A percentile compares a stretch with the other conserved stretches of the same genome.
These are phyloP conservation scores for Syngnathoides biaculeatus DNA, from an alignment of 2,113 vertebrate genomes.

Conservation along the genomic window DNA sequence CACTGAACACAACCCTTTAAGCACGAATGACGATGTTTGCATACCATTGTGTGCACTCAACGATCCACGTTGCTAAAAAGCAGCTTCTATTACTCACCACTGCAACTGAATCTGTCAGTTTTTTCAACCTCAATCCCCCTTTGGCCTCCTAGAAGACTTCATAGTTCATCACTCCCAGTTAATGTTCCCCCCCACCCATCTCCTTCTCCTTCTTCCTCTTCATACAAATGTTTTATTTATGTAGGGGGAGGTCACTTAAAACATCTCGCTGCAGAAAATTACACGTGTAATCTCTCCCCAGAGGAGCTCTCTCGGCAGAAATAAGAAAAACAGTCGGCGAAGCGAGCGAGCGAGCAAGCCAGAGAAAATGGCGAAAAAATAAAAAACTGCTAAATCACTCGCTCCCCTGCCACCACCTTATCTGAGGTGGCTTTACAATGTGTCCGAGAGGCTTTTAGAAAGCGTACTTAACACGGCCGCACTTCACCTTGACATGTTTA, in stretches of 20 bases:
- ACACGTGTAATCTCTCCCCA: constrained; percentile 73
- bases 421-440: constrained; percentile 59
- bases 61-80: constrained; percentile 5
- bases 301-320: constrained; percentile 61
- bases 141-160: constrained; percentile 38
- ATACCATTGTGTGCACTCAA: neutral
- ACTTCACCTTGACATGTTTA: constrained; percentile 17
- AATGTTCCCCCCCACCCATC: constrained; percentile 36
- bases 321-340: constrained; percentile 70
- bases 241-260: constrained; percentile 67
- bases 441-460: constrained; percentile 61
- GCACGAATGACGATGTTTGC: constrained; percentile 39
- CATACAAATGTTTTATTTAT: constrained; percentile 68
- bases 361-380: constrained; percentile 15
- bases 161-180: constrained; percentile 58
- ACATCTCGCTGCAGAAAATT: constrained; percentile 77
- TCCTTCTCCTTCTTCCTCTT: constrained; percentile 19
- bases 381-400: constrained; percentile 76
- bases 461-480: constrained; percentile 56
- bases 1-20: constrained; percentile 66
- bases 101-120: constrained; percentile 31
- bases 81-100: constrained; percentile 22
- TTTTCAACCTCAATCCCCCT: constrained; percentile 16
- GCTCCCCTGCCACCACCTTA: constrained; percentile 56
- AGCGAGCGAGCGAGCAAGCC: constrained; percentile 58